phyloP scores from a whole-genome alignment of 2,113 vertebrate species.

The Lepisosteus oculatus region DNA sequence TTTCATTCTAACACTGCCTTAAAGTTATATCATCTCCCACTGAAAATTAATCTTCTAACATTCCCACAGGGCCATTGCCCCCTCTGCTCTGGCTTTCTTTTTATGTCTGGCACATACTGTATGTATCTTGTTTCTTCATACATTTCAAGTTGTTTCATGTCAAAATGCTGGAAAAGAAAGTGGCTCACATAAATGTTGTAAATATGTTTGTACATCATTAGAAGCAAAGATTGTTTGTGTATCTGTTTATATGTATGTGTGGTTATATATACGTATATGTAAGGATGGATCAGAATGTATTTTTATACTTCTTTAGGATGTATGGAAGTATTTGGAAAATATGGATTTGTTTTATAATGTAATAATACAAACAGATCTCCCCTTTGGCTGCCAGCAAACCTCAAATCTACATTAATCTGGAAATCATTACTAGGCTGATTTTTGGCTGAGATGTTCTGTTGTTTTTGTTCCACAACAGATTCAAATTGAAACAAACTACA shows the following conservation, averaged over 20 bases:
- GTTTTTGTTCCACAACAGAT: background rate
- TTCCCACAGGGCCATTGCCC: constrained; percentile 22
- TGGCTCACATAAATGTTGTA: constrained; percentile 39
- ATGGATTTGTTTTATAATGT: constrained; percentile 30
- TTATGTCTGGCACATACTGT: constrained; percentile 18
- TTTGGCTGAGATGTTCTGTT: background rate
- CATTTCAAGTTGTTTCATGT: constrained; percentile 19
- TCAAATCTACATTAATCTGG: constrained; percentile 1
- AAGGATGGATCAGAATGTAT: constrained; percentile 19
- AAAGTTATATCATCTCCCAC: constrained; percentile 5
- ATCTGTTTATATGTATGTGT: constrained; percentile 24
- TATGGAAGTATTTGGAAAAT: constrained; percentile 28
- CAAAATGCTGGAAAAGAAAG: constrained; percentile 61
- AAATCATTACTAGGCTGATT: constrained; percentile 5
- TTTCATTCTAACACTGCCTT: constrained; percentile 2
- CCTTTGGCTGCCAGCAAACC: constrained; percentile 38
- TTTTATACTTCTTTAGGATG: constrained; percentile 36
- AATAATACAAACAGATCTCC: constrained; percentile 31
- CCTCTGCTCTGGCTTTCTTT: constrained; percentile 13
- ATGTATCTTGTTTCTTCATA: constrained; percentile 18
- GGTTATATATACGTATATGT: constrained; percentile 32
- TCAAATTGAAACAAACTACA: background rate
- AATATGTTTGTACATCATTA: constrained; percentile 19
- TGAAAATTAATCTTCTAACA: constrained; percentile 18
- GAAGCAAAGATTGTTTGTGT: constrained; percentile 18